phyloP scores from a whole-genome alignment of 2,888 invertebrate species.

The Omphaloscelis lunosa region DNA sequence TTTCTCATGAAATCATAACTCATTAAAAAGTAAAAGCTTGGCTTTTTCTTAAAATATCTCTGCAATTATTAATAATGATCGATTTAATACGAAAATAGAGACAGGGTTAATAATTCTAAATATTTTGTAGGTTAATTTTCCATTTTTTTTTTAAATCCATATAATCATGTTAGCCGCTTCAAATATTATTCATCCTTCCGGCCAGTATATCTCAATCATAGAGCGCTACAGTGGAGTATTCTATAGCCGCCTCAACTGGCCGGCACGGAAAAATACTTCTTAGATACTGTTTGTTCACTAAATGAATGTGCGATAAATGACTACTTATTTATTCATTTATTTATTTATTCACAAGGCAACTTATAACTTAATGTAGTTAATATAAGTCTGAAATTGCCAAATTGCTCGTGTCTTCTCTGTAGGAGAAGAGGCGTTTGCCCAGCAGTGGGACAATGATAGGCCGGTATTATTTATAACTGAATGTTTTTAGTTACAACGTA shows the following conservation, averaged over 20 bases:
- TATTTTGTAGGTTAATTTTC: neutral
- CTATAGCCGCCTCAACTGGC: conserved; percentile 63
- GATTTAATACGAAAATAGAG: neutral
- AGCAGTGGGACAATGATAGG: no score
- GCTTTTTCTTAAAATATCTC: neutral
- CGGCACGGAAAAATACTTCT: conserved; percentile 67
- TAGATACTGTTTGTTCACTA: conserved; percentile 38
- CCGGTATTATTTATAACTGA: no score
- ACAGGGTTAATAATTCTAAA: neutral
- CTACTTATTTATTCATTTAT: no score
- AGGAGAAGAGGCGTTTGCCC: no score
- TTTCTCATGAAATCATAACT: neutral
- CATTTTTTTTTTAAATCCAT: neutral
- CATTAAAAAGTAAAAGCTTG: neutral
- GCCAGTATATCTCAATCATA: conserved; percentile 47
- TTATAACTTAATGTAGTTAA: no score
- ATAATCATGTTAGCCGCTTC: neutral
- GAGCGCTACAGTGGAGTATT: conserved; percentile 61
- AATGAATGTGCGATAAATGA: conserved; percentile 30
- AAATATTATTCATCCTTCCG: neutral
- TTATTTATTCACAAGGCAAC: no score
- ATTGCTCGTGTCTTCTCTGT: no score
- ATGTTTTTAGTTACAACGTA: no score
- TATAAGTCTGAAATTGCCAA: no score
- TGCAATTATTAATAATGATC: neutral